Conservation (phyloP, 2,888 invertebrate genomes). For the Archips crataeganus region DNA sequence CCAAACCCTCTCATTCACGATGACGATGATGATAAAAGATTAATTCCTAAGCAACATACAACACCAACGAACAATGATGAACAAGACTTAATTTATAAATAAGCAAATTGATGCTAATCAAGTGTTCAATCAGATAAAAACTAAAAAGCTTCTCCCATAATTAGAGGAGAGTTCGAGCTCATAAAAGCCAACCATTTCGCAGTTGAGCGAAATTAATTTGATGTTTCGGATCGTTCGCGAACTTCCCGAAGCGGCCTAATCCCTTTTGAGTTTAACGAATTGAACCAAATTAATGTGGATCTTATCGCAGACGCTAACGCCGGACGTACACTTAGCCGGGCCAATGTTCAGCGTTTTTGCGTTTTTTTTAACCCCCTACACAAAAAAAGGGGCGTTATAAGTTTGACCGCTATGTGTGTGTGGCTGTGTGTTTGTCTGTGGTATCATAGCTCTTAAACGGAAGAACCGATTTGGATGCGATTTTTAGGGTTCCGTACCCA, state of each 20-base stretch:
- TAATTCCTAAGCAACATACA: no score
- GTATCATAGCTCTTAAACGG: no score
- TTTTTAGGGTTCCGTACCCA: no score
- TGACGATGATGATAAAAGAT: no score
- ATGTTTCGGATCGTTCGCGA: slow-evolving; percentile 33
- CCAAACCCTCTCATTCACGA: no score
- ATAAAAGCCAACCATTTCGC: slow-evolving; percentile 34
- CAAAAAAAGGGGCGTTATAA: no score
- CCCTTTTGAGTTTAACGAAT: slow-evolving; percentile 28
- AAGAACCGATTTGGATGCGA: no score
- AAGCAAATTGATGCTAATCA: neutral
- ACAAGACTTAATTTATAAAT: neutral
- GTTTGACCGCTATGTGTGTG: no score
- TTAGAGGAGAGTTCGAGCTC: slow-evolving; percentile 33
- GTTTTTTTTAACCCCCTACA: no score
- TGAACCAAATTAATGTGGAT: slow-evolving; percentile 38
- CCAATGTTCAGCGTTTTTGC: neutral
- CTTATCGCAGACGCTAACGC: slow-evolving; percentile 32
- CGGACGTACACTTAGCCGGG: neutral
- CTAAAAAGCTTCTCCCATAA: slow-evolving; percentile 18
- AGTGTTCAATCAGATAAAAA: neutral
- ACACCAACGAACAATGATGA: no score
- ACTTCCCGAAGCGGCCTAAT: slow-evolving; percentile 31
- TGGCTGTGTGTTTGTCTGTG: no score
- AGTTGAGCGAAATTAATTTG: slow-evolving; percentile 38